phyloP scores from a whole-genome alignment of 1,140 invertebrate species.

The Periplaneta americana region DNA sequence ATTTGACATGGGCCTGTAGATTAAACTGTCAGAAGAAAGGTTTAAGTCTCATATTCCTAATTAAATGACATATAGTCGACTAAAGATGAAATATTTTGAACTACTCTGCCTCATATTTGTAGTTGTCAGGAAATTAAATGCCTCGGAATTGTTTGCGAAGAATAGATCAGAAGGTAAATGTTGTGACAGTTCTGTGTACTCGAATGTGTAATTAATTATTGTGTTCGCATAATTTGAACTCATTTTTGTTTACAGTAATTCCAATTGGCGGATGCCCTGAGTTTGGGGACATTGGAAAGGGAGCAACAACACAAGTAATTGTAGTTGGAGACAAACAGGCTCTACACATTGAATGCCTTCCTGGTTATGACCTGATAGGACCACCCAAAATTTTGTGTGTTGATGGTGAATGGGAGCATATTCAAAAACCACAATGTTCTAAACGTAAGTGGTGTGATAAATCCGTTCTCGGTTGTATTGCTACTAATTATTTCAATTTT shows the following conservation, averaged over 20 bases:
- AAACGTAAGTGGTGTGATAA: slow-evolving; percentile 19
- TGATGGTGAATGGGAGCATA: slow-evolving; percentile 27
- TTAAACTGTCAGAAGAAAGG: not conserved
- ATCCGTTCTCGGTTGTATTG: too few relatives aligned
- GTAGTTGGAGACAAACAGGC: slow-evolving; percentile 9
- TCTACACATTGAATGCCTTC: slow-evolving; percentile 22
- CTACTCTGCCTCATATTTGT: not conserved
- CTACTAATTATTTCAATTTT: too few relatives aligned
- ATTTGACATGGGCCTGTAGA: not conserved
- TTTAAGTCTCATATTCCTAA: not conserved
- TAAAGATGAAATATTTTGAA: not conserved
- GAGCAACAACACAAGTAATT: not conserved
- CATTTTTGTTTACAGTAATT: slow-evolving; percentile 34
- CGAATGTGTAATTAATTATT: not conserved
- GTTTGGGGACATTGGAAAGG: slow-evolving; percentile 10
- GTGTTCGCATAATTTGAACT: not conserved
- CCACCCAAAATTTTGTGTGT: slow-evolving; percentile 24
- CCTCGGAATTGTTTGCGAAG: not conserved
- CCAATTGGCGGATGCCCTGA: slow-evolving; percentile 34
- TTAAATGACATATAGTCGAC: not conserved
- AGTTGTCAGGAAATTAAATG: not conserved
- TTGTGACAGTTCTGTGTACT: not conserved
- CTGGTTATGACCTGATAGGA: slow-evolving; percentile 27
- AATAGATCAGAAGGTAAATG: not conserved
- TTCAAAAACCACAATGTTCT: slow-evolving; percentile 22